A percentile compares a stretch with the other conserved stretches of the same genome.
phyloP scores from a whole-genome alignment of 2,888 invertebrate species.

The Spilosoma lubricipeda region DNA sequence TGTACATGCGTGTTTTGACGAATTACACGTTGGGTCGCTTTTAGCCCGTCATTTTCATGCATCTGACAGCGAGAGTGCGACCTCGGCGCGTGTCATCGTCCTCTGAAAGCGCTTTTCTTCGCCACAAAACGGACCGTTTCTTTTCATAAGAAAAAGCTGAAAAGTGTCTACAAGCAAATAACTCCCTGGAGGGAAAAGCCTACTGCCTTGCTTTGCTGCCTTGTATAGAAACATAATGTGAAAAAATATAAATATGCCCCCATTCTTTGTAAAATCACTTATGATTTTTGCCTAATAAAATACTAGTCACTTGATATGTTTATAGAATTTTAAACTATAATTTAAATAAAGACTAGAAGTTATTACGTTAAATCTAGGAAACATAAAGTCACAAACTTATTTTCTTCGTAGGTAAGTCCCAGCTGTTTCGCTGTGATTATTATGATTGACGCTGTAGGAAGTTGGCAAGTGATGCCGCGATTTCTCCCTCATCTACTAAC shows the following conservation, averaged over 20 bases:
- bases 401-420: slow-evolving; percentile 55
- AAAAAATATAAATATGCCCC: slow-evolving; percentile 74
- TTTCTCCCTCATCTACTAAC: slow-evolving; percentile 72
- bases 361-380: slow-evolving; percentile 12
- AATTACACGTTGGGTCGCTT: slow-evolving; percentile 82
- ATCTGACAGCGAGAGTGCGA: slow-evolving; percentile 82
- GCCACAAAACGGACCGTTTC: slow-evolving; percentile 85
- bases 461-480: slow-evolving; percentile 74
- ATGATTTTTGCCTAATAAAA: slow-evolving; percentile 42
- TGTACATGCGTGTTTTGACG: slow-evolving; percentile 73
- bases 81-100: slow-evolving; percentile 86
- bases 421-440: slow-evolving; percentile 69
- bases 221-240: slow-evolving; percentile 73
- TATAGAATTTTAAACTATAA: not conserved
- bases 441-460: slow-evolving; percentile 74
- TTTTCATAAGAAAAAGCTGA: slow-evolving; percentile 86
- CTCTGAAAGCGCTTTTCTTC: slow-evolving; percentile 86
- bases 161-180: slow-evolving; percentile 86
- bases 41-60: slow-evolving; percentile 79
- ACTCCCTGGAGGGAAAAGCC: slow-evolving; percentile 84
- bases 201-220: slow-evolving; percentile 83
- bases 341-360: not conserved
- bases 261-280: slow-evolving; percentile 60
- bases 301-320: slow-evolving; percentile 23
- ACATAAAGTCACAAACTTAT: slow-evolving; percentile 32